Evolutionary conservation across 2,113 vertebrate genomes (phyloP).

Genomic region (Thamnaconus septentrionalis): DNA sequence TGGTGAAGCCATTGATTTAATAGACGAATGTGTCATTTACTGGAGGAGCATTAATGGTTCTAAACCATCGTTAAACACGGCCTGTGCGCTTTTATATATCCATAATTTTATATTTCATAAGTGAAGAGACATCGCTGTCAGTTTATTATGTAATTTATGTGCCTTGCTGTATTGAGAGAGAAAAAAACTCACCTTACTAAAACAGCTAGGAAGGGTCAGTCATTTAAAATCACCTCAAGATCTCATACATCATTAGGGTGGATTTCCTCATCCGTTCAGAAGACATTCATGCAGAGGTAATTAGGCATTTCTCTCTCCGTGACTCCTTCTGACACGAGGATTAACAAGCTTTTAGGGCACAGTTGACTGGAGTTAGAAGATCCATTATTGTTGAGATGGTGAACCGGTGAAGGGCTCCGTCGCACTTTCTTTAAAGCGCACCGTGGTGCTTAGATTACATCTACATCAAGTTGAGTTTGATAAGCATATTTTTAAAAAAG

Average conservation of each 20-base stretch:
- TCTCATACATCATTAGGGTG: too few relatives aligned
- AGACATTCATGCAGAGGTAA: background rate
- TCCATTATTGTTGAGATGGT: slow-evolving; percentile 36
- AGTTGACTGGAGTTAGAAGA: slow-evolving; percentile 58
- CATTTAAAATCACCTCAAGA: too few relatives aligned
- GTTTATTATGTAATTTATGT: too few relatives aligned
- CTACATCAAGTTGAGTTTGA: background rate
- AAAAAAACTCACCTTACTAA: too few relatives aligned
- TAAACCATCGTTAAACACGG: too few relatives aligned
- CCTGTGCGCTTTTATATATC: too few relatives aligned
- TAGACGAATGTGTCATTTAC: slow-evolving; percentile 7
- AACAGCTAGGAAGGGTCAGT: too few relatives aligned
- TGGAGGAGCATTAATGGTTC: slow-evolving; percentile 1
- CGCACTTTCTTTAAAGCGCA: background rate
- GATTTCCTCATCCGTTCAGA: background rate
- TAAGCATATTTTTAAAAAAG: too few relatives aligned
- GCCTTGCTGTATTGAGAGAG: too few relatives aligned
- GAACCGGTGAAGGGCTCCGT: slow-evolving; percentile 9
- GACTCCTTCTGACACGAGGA: slow-evolving; percentile 63
- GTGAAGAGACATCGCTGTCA: too few relatives aligned
- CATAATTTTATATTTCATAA: too few relatives aligned
- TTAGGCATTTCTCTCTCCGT: background rate
- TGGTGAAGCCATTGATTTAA: too few relatives aligned
- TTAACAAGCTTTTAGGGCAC: slow-evolving; percentile 66
- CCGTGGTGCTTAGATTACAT: background rate